Evolutionary conservation across 2,797 vertebrate genomes (phyloP), one percentile per base, ranked within the genome.

Genomic region (Garrulus glandarius): DNA sequence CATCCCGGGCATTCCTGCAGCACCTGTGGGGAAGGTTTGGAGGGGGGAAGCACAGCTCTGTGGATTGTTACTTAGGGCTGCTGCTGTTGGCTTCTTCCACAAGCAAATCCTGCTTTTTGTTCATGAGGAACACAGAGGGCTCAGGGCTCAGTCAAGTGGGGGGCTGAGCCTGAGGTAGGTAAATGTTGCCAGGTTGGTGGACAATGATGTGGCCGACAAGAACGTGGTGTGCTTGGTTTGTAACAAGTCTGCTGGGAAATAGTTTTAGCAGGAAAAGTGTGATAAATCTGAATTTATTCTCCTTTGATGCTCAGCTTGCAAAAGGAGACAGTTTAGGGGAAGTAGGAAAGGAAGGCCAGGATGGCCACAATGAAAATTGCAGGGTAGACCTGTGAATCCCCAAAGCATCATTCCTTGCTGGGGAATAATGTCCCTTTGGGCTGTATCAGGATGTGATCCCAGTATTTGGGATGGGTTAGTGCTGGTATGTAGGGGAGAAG

Each of bases 241-340:
- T 57, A 32, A 27, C 24, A 41, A 84, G 89, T 34, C 79, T 76
- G n/a, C 55, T 43, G 69, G 95, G 96, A 94, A 88, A 63, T 15
- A 63, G 86, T 75, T 92, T 86, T 82, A 70, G 36, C 71, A 44
- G 84, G 79, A 84, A 63, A 77, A 92, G 81, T 61, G n/a, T 2
- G 5, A 43, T 84, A 89, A 65, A 87, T 91, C 63, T 82, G 93
- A 78, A 59, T 96, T 95, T 96, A 76, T 93, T 87, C 39, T 84
- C 55, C 76, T 90, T 49, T 50, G 63, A 81, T 56, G 68, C 70
- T 85, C 65, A 67, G 85, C 57, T n/a, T 92, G 65, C 84, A 86
- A 82, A 93, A 85, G 39, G 53, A 65, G 47, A 26, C 3, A 0
- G 3, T 80, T 67, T 29, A 13, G 23, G 49, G 65, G 74, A 92